A percentile compares a stretch with the other conserved stretches of the same genome.
These are phyloP conservation scores for Apotomis turbidana DNA, from an alignment of 2,888 invertebrate genomes.

Conservation along the genomic window DNA sequence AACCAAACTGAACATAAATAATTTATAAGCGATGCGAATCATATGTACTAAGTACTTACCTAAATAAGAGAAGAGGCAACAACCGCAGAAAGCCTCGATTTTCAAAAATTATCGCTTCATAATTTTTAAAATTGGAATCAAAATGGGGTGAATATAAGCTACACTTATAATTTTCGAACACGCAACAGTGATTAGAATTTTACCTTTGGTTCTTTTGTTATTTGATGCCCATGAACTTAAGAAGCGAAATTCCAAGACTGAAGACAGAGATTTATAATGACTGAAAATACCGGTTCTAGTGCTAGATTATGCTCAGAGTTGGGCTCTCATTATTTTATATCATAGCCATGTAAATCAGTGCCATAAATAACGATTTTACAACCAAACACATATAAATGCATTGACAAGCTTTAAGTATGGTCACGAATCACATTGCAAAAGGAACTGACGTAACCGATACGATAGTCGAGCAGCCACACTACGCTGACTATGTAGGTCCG, in stretches of 20 bases:
- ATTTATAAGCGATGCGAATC: too few species aligned
- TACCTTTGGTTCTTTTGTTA: too few species aligned
- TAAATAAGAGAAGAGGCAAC: too few species aligned
- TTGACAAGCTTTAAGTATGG: conserved; percentile 15
- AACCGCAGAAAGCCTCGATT: too few species aligned
- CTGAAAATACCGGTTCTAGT: neutral
- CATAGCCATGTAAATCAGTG: neutral
- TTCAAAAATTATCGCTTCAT: too few species aligned
- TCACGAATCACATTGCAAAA: conserved; percentile 47
- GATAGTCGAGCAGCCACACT: conserved; percentile 65
- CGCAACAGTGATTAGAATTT: too few species aligned
- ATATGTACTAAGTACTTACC: too few species aligned
- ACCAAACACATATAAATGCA: conserved; percentile 12
- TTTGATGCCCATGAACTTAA: neutral
- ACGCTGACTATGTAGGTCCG: conserved; percentile 72
- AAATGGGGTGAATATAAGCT: too few species aligned
- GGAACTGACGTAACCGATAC: conserved; percentile 67
- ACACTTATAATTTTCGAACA: too few species aligned
- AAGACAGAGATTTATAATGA: neutral
- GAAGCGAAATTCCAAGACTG: neutral
- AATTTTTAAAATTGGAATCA: too few species aligned
- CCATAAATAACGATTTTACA: neutral
- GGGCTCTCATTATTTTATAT: neutral
- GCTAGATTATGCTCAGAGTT: neutral
- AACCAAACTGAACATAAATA: too few species aligned